These are phyloP conservation scores for Zaprionus capensis DNA, from an alignment of 1,140 invertebrate genomes.

Conservation along the genomic window DNA sequence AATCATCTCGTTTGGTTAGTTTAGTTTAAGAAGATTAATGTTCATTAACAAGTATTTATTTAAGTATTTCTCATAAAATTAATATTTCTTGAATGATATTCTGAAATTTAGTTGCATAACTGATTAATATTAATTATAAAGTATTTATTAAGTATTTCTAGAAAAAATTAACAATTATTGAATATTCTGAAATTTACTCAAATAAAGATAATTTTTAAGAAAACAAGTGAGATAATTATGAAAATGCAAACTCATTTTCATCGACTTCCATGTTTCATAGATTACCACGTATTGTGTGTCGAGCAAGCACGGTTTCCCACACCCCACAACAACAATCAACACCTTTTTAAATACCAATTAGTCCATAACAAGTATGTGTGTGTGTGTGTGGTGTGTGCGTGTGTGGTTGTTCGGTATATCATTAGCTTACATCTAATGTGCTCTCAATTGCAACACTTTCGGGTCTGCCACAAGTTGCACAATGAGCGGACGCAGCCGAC, in stretches of 20 bases:
- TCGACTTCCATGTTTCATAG: not conserved
- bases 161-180: not conserved
- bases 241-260: not conserved
- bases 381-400: conserved; percentile 13
- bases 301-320: conserved; percentile 35
- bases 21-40: not conserved
- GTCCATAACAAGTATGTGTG: conserved; percentile 41
- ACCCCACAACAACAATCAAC: conserved; percentile 43
- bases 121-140: too few species aligned
- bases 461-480: conserved; percentile 66
- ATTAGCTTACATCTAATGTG: conserved; percentile 76
- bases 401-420: conserved; percentile 58
- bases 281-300: not conserved
- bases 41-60: not conserved
- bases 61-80: too few species aligned
- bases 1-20: not conserved
- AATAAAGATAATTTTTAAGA: not conserved
- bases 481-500: conserved; percentile 67
- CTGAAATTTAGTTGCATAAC: not conserved
- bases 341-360: conserved; percentile 67
- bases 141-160: too few species aligned
- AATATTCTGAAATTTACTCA: not conserved
- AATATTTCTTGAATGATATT: not conserved
- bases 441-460: conserved; percentile 67
- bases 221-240: not conserved